Conservation (phyloP, 2,888 invertebrate genomes). For the Sipha maydis region DNA sequence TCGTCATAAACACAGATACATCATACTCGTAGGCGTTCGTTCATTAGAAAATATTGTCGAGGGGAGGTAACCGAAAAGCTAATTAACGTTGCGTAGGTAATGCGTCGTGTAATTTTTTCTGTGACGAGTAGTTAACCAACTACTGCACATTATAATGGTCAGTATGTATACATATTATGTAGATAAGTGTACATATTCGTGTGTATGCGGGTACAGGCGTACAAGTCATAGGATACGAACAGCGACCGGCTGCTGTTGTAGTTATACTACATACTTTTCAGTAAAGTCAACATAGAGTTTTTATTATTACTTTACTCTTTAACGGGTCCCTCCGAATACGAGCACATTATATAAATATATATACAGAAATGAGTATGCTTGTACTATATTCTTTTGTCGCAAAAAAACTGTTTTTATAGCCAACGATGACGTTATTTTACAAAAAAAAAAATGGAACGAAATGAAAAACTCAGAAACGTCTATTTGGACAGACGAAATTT, state of each 20-base stretch:
- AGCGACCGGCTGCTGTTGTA: neutral
- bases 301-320: neutral
- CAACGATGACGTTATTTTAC: neutral
- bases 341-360: neutral
- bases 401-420: neutral
- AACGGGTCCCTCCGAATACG: neutral
- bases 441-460: constrained; percentile 23
- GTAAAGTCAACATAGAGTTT: neutral
- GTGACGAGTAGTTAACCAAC: neutral
- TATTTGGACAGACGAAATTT: neutral
- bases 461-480: constrained; percentile 2
- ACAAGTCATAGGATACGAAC: neutral
- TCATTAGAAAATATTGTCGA: neutral
- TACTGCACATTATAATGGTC: neutral
- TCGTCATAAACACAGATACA: neutral
- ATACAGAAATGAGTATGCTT: neutral
- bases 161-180: neutral
- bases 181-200: neutral
- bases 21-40: neutral
- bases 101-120: neutral
- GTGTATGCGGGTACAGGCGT: neutral
- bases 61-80: constrained; percentile 15
- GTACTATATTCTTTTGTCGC: neutral
- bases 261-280: neutral
- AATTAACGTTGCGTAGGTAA: neutral